These are phyloP conservation scores for Mizuhopecten yessoensis DNA, from an alignment of 1,140 invertebrate genomes.

Conservation along the genomic window DNA sequence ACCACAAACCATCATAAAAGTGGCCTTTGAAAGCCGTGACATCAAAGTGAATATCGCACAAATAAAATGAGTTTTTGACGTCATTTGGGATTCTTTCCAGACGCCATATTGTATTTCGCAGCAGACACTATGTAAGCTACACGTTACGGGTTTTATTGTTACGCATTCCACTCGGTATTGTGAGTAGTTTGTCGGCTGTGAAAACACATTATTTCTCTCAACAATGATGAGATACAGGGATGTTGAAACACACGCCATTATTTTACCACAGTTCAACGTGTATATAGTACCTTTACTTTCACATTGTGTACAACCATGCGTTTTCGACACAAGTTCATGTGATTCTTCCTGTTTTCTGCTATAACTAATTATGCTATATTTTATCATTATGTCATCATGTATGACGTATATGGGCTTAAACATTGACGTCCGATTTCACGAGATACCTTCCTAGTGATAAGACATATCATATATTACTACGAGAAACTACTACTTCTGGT, in stretches of 20 bases:
- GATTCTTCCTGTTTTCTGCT: background rate
- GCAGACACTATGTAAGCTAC: background rate
- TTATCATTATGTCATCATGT: background rate
- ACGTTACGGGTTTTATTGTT: background rate
- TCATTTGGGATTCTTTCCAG: background rate
- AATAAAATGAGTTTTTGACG: background rate
- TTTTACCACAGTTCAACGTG: background rate
- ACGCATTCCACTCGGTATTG: background rate
- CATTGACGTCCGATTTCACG: background rate
- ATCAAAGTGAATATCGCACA: background rate
- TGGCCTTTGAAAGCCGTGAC: background rate
- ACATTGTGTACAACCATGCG: background rate
- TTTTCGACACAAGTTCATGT: background rate
- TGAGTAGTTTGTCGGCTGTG: background rate
- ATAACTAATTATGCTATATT: background rate
- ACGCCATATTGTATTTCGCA: background rate
- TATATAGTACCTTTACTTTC: background rate
- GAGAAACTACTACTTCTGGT: background rate
- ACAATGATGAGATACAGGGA: background rate
- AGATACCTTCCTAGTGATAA: background rate
- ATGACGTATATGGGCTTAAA: background rate
- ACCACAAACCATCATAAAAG: background rate
- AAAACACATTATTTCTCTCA: constrained; percentile 26
- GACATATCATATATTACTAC: background rate
- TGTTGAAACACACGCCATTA: background rate